Percentiles rank a stretch among this genome's conserved stretches.
These are phyloP conservation scores for Eublepharis macularius DNA, from an alignment of 2,113 vertebrate genomes.

Conservation along the genomic window DNA sequence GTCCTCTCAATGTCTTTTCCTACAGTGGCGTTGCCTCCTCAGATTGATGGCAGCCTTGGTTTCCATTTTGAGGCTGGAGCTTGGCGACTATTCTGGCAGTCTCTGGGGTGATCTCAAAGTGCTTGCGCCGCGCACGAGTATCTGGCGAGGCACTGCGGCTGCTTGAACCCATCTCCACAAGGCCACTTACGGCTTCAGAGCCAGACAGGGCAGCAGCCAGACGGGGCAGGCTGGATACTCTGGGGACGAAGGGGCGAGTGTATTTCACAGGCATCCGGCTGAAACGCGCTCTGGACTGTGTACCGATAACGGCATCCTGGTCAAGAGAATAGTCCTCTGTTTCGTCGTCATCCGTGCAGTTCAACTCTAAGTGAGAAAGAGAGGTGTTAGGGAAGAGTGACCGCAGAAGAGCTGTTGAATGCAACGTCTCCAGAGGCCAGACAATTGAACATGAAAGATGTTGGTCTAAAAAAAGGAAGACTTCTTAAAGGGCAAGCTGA, in stretches of 20 bases:
- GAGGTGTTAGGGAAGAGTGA: not conserved
- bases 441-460: not conserved
- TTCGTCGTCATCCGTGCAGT: fast-evolving
- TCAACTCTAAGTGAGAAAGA: not conserved
- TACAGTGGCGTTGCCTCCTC: not conserved
- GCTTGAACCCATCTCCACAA: constrained; percentile 48
- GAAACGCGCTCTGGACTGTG: constrained; percentile 76
- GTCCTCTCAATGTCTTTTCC: not conserved
- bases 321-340: constrained; percentile 24
- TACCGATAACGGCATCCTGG: constrained; percentile 37
- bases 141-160: constrained; percentile 72
- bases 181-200: not conserved
- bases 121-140: constrained; percentile 38
- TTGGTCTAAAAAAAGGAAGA: not conserved
- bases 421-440: not conserved
- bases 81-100: constrained; percentile 67
- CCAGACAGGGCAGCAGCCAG: constrained; percentile 7
- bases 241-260: constrained; percentile 55
- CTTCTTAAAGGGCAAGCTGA: not conserved
- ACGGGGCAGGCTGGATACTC: constrained; percentile 44
- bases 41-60: not conserved
- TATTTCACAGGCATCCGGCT: constrained; percentile 85
- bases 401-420: not conserved
- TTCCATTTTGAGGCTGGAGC: not conserved
- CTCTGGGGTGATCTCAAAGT: constrained; percentile 69